Evolutionary conservation across 2,888 invertebrate species (phyloP).

Genomic region (Microplitis deprimator): DNA sequence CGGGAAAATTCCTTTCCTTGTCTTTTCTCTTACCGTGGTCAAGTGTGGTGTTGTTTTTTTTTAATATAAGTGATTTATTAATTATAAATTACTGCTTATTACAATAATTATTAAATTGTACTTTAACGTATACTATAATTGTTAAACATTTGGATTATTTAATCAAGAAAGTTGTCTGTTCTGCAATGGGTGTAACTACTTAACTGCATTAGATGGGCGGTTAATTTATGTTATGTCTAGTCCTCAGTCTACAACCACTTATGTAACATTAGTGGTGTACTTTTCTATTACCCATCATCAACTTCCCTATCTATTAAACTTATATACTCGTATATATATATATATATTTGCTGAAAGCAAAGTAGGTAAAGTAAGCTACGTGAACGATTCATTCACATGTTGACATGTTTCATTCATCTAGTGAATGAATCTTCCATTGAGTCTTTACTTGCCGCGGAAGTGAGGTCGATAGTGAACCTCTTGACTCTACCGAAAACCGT

Average conservation of each 20-base stretch:
- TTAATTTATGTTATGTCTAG: slow-evolving; percentile 3
- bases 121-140: too few relatives aligned
- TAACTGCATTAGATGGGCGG: slow-evolving; percentile 1
- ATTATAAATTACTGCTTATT: too few relatives aligned
- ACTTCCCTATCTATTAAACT: background rate
- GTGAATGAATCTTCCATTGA: slow-evolving; percentile 30
- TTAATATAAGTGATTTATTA: too few relatives aligned
- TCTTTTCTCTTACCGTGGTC: too few relatives aligned
- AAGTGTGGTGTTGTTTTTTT: too few relatives aligned
- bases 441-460: slow-evolving; percentile 12
- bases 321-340: background rate
- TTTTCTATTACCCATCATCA: background rate
- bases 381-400: slow-evolving; percentile 18
- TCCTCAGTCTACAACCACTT: background rate
- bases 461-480: slow-evolving; percentile 15
- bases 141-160: background rate
- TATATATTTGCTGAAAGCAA: background rate
- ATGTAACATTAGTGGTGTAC: background rate
- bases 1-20: too few relatives aligned
- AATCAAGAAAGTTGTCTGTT: slow-evolving; percentile 30
- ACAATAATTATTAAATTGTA: too few relatives aligned
- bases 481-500: slow-evolving; percentile 13
- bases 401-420: slow-evolving; percentile 18
- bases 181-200: slow-evolving; percentile 36
- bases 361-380: background rate